Evolutionary conservation across 2,888 invertebrate species (phyloP), one percentile per base, ranked within the genome.

Genomic region (Plebejus melissa): DNA sequence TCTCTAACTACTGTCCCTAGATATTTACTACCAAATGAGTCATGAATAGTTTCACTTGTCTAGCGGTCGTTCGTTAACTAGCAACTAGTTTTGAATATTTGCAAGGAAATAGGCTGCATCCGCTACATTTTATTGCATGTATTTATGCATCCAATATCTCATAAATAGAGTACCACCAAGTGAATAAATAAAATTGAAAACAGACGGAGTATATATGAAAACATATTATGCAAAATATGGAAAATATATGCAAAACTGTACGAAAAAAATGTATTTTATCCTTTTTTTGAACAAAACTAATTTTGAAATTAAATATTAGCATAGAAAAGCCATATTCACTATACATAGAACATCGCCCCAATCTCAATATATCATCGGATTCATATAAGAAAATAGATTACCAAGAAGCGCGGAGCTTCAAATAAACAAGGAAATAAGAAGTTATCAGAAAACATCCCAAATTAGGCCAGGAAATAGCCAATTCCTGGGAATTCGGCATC

Each of bases 391-490:
- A 65, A 32, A 65, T 32, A 65, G 32, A 65, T 65, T 65, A 36
- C 65, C 32, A 65, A 36, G 65, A 65, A 65, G 32, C 32, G 2
- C 65, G 65, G 13, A 65, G 65, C 65, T 32, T 36, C 5, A 65
- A 65, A 65, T 65, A 36, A 65, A 65, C 65, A 32, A 65, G 65
- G 65, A 65, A 65, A 65, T 65, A 65, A 13, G 65, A 65, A 65
- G 32, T 65, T 65, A 36, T 65, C 65, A 36, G 65, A 65, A 65
- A 65, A 65, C 32, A 36, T 65, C 65, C 32, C 65, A 36, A 65
- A 65, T 65, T 65, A 65, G 32, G 65, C 13, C 65, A 65, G 65
- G 65, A 65, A 65, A 65, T 65, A 65, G 32, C 32, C 65, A 65
- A 65, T 65, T 65, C 32, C 16, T 65, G 32, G 4, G 32, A 65